Percentiles rank a stretch among this genome's conserved stretches.
Evolutionary conservation across 2,113 vertebrate species (phyloP).

Genomic region (Argyrosomus japonicus): DNA sequence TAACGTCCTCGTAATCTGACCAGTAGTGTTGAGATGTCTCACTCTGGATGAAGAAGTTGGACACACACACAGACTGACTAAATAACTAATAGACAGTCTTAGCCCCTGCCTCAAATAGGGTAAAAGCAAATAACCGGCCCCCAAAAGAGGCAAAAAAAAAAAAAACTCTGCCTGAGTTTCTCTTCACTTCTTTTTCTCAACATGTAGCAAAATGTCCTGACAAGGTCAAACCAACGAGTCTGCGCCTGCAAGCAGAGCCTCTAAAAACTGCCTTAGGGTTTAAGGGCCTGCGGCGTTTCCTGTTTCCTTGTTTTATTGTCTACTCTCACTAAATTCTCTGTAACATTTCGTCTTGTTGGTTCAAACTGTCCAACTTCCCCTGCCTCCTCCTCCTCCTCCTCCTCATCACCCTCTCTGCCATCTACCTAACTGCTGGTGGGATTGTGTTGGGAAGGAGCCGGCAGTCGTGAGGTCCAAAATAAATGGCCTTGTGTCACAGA

Average conservation of each 20-base stretch:
- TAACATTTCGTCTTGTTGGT: constrained; percentile 6
- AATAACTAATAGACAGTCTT: not conserved
- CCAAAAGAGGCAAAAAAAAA: not conserved
- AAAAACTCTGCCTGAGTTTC: constrained; percentile 3
- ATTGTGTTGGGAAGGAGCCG: constrained; percentile 40
- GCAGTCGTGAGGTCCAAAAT: constrained; percentile 62
- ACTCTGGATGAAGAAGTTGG: not conserved
- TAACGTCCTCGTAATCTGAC: not conserved
- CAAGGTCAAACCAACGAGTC: constrained; percentile 4
- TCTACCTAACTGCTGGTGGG: constrained; percentile 16
- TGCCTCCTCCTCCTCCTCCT: not conserved
- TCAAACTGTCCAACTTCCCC: not conserved
- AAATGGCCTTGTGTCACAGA: constrained; percentile 81
- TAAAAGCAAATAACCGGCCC: not conserved
- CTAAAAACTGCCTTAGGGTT: constrained; percentile 32
- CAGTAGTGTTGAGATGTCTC: not conserved
- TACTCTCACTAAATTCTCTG: constrained; percentile 30
- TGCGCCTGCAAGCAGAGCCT: not conserved
- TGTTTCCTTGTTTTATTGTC: constrained; percentile 53
- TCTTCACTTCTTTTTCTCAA: constrained; percentile 2
- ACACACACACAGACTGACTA: not conserved
- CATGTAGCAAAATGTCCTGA: constrained; percentile 11
- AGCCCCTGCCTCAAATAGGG: not conserved
- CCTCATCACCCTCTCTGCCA: not conserved
- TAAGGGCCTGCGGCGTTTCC: not conserved